A percentile compares a stretch with the other conserved stretches of the same genome.
phyloP scores from a whole-genome alignment of 2,113 vertebrate species.

The Paraplagusia blochii region DNA sequence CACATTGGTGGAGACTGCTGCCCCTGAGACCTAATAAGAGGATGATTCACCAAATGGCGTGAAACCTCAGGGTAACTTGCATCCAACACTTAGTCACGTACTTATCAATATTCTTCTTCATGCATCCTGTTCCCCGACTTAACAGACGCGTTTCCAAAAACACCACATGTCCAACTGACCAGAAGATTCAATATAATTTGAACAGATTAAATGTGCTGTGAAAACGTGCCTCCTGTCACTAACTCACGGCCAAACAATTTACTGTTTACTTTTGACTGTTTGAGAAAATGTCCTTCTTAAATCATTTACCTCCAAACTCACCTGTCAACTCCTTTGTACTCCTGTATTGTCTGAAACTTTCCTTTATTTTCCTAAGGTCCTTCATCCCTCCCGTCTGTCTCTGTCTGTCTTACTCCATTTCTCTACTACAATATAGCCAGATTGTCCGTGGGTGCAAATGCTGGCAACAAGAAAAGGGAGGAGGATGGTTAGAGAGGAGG shows the following conservation, averaged over 20 bases:
- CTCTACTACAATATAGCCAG: constrained; percentile 39
- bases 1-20: too few relatives aligned
- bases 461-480: constrained; percentile 21
- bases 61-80: too few relatives aligned
- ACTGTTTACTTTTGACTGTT: constrained; percentile 24
- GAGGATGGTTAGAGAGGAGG: constrained; percentile 35
- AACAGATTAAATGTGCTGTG: constrained; percentile 18
- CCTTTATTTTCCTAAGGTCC: constrained; percentile 39
- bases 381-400: constrained; percentile 32
- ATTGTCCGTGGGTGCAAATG: constrained; percentile 51
- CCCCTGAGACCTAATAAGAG: too few relatives aligned
- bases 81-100: too few relatives aligned
- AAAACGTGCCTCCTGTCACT: constrained; percentile 25
- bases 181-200: constrained; percentile 14
- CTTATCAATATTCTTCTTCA: too few relatives aligned
- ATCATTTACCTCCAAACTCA: constrained; percentile 28
- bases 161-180: not conserved
- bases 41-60: too few relatives aligned
- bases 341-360: constrained; percentile 53
- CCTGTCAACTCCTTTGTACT: constrained; percentile 52
- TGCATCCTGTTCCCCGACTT: too few relatives aligned
- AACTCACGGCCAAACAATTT: constrained; percentile 38
- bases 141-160: too few relatives aligned
- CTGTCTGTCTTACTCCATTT: constrained; percentile 15
- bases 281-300: not conserved